Base-by-base conservation (phyloP, 2,113 vertebrate species). In the Peromyscus maniculatus region DNA sequence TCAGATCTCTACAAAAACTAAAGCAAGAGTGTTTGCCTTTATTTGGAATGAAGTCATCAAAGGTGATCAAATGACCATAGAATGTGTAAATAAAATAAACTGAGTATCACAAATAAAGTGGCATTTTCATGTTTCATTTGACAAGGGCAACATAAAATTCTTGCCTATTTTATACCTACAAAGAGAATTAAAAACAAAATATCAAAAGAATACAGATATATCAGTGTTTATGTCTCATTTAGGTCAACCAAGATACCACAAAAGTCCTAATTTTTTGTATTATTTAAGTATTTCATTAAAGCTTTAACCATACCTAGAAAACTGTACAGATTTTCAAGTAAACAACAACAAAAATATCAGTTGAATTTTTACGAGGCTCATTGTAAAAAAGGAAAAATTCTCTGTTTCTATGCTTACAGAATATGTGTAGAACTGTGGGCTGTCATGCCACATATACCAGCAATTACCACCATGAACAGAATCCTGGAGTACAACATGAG, bases 361-460 rank as follows among this genome's bases (percentile, higher is more conserved):
- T 52, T 77, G 52, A 91, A 75, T 71, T 62, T 72, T 62, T n/a
- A 1, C 2, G 89, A 86, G 0, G 10, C 21, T 1, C 84, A 67
- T 96, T 92, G 43, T 36, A 69, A 95, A 94, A 28, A 71, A 57
- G 28, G 92, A 62, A 95, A 94, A 1, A 24, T 36, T 36, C 19
- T 49, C 3, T 33, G 33, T 64, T 84, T 78, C 31, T 95, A 95
- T 91, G 43, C 66, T 93, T 87, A 66, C 77, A 52, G 1, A 87
- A 97, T 90, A 69, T 1, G 7, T 92, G 92, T 95, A 64, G 94
- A 13, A 9, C 24, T 28, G 43, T 57, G 33, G 78, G 59, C 96
- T 92, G 84, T 96, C 97, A 91, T 52, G 83, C 88, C 3, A 80
- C 86, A 79, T 78, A 93, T 96, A 12, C 91, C 64, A 92, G 91